Evolutionary conservation across 1,140 invertebrate species (phyloP), one percentile per base, ranked within the genome.

Genomic region (Battus philenor): DNA sequence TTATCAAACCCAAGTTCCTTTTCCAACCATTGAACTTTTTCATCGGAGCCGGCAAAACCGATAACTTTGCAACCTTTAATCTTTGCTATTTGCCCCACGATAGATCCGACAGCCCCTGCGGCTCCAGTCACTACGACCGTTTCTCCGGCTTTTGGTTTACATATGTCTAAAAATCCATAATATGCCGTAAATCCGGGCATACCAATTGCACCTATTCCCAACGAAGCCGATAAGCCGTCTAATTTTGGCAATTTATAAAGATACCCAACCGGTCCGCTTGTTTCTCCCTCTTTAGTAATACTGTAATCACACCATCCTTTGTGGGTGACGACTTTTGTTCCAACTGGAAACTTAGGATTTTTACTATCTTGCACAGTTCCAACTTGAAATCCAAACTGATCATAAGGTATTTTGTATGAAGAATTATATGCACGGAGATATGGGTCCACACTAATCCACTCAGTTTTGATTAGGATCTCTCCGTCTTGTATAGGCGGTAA

Each of bases 81-180:
- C 70, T 93, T 93, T 1, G 89, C 92, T 16, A 94, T 92, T 77
- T 94, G 93, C 1, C 92, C 92, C 0, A 93, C 93, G 3, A 91
- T 60, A 27, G 87, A 90, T 1, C 92, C 93, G 3, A 94, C 91
- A 13, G 91, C 92, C 11, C 92, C 90, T 4, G 88, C 90, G 1
- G 91, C 90, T 7, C 88, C 88, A 12, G 86, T 89, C 1, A 94
- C 89, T 0, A 93, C 89, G 0, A 94, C 86, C 0, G 88, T 90
- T 59, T 94, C 91, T 8, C 91, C 92, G n/a, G 74, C 43, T 75
- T 92, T 91, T 1, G 92, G 92, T 9, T 91, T 61, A 53, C 92
- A 93, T 13, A 93, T 68, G 36, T 93, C 89, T 26, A 91, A 49
- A 8, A 94, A 87, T 0, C 92, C 93, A 70, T 93, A 93, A 67